phyloP scores from a whole-genome alignment of 2,797 vertebrate genomes.

The Ptychadena robeensis region DNA sequence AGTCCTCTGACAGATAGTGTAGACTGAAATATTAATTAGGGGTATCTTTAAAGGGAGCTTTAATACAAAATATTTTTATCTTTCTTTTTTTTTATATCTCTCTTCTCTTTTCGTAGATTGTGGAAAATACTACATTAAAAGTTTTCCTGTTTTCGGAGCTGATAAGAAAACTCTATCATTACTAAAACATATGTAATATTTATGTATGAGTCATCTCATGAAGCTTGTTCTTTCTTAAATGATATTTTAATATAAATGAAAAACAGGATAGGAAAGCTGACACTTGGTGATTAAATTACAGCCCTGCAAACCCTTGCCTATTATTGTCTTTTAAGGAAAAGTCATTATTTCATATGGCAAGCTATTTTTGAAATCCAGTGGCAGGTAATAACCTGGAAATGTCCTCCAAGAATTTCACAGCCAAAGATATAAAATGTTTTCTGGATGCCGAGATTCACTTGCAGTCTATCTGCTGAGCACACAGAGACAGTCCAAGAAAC shows the following conservation, averaged over 20 bases:
- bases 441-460: constrained; percentile 41
- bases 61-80: not conserved
- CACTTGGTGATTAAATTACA: constrained; percentile 11
- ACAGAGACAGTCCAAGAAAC: constrained; percentile 48
- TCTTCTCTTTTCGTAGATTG: not conserved
- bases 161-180: not conserved
- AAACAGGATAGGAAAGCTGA: constrained; percentile 1
- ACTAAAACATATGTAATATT: not conserved
- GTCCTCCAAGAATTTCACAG: constrained; percentile 49
- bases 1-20: too few relatives aligned
- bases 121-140: not conserved
- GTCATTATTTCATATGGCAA: constrained; percentile 29
- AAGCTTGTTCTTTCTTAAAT: not conserved
- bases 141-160: not conserved
- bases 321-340: constrained; percentile 55
- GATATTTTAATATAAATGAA: constrained; percentile 1
- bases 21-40: too few relatives aligned
- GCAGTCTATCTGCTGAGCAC: constrained; percentile 37
- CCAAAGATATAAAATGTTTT: constrained; percentile 56
- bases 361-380: constrained; percentile 58
- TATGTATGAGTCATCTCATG: not conserved
- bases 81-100: too few relatives aligned
- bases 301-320: constrained; percentile 33
- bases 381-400: constrained; percentile 53
- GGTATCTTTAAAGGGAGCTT: not conserved